These are phyloP conservation scores for Chloropsis hardwickii DNA, from an alignment of 2,113 vertebrate genomes.

Conservation along the genomic window DNA sequence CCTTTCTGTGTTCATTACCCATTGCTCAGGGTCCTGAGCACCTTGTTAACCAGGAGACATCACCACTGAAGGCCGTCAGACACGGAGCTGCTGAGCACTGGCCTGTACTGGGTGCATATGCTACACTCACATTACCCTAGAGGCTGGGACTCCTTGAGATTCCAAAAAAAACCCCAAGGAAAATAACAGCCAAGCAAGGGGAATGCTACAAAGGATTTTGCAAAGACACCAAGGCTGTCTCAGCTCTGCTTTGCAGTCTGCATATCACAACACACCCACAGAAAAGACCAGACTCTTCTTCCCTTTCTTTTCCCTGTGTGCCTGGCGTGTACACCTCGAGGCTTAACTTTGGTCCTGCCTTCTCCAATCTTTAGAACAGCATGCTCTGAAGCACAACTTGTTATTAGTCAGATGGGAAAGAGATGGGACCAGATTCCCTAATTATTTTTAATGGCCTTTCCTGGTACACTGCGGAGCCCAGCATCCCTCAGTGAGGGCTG, in stretches of 20 bases:
- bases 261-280: not conserved
- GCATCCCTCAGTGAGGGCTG: not conserved
- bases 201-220: not conserved
- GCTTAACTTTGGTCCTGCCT: not conserved
- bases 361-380: not conserved
- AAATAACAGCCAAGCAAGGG: not conserved
- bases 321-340: not conserved
- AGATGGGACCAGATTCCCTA: not conserved
- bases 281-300: not conserved
- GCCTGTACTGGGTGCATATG: accelerated
- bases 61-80: not conserved
- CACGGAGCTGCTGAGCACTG: not conserved
- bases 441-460: not conserved
- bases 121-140: not conserved
- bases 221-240: not conserved
- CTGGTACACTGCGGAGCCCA: not conserved
- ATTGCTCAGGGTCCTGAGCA: not conserved
- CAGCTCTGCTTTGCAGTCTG: not conserved
- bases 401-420: not conserved
- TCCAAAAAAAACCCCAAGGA: not conserved
- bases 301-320: not conserved
- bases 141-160: not conserved
- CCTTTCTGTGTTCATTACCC: not conserved
- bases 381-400: not conserved
- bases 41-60: not conserved